A percentile compares a stretch with the other conserved stretches of the same genome.
Conservation (phyloP, 2,888 invertebrate genomes). For the Ormyrus pomaceus region DNA sequence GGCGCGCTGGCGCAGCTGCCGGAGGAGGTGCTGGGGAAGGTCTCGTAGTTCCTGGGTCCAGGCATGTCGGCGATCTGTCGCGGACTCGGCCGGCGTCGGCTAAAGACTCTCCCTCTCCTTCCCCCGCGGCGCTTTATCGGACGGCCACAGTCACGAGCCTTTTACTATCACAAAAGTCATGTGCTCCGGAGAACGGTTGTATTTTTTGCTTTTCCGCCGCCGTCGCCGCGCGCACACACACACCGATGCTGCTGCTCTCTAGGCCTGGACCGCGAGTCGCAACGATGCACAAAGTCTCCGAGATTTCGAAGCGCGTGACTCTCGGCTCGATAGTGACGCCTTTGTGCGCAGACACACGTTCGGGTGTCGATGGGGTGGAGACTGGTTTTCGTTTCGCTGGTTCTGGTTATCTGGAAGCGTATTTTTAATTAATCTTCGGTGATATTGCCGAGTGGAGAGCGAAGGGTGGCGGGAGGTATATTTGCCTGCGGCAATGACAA, state of each 20-base stretch:
- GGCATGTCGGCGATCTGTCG: conserved; percentile 57
- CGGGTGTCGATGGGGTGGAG: too few species aligned
- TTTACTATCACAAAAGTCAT: conserved; percentile 66
- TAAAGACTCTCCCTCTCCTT: background rate
- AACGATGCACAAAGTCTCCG: too few species aligned
- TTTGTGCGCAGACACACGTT: too few species aligned
- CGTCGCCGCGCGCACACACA: background rate
- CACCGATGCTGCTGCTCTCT: background rate
- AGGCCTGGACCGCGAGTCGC: too few species aligned
- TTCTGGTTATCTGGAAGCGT: too few species aligned
- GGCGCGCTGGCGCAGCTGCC: background rate
- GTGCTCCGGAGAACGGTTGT: conserved; percentile 56
- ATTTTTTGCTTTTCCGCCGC: background rate
- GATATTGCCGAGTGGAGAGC: too few species aligned
- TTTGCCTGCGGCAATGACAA: too few species aligned
- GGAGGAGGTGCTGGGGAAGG: conserved; percentile 58
- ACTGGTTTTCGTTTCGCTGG: too few species aligned
- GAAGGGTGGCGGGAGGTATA: too few species aligned
- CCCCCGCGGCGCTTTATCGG: conserved; percentile 62
- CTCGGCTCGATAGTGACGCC: too few species aligned
- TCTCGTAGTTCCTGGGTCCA: conserved; percentile 65
- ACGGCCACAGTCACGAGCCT: conserved; percentile 65
- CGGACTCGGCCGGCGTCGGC: conserved; percentile 38
- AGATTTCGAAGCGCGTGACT: too few species aligned
- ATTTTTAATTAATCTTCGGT: too few species aligned